Evolutionary conservation across 2,113 vertebrate genomes (phyloP).

Genomic region (Benitochromis conjunctus): DNA sequence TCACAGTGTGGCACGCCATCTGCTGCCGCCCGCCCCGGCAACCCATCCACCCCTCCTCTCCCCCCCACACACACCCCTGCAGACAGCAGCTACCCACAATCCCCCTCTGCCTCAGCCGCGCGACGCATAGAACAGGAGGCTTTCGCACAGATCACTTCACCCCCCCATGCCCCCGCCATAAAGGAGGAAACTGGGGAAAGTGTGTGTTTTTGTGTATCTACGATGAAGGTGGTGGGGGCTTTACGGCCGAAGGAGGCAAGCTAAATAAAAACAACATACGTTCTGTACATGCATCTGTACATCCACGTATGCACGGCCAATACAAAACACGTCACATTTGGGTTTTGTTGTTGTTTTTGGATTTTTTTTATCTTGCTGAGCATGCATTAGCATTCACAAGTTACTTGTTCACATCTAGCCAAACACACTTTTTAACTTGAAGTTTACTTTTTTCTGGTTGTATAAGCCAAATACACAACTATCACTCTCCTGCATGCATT

Average conservation of each 20-base stretch:
- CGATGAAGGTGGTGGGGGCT: neutral
- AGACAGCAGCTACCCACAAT: conserved; percentile 75
- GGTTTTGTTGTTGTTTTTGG: neutral
- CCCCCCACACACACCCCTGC: conserved; percentile 44
- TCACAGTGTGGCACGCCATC: conserved; percentile 76
- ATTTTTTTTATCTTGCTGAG: neutral
- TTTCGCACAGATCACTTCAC: conserved; percentile 77
- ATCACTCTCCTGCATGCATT: neutral
- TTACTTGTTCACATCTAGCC: neutral
- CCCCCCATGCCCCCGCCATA: conserved; percentile 68
- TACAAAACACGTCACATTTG: neutral
- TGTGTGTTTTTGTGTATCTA: conserved; percentile 8
- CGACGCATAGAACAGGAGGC: conserved; percentile 70
- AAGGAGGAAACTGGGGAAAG: conserved; percentile 51
- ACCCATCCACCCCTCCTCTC: conserved; percentile 49
- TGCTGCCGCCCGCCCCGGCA: conserved; percentile 67
- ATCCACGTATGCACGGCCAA: neutral
- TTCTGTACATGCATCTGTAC: neutral
- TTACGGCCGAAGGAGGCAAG: conserved; percentile 38
- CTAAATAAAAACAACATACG: conserved; percentile 34
- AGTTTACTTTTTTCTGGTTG: neutral
- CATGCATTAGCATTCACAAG: neutral
- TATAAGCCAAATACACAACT: neutral
- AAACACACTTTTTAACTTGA: neutral
- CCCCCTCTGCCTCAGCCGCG: conserved; percentile 69